A percentile compares a stretch with the other conserved stretches of the same genome.
These are phyloP conservation scores for Drosophila pseudotakahashii DNA, from an alignment of 2,888 invertebrate species.

Conservation along the genomic window DNA sequence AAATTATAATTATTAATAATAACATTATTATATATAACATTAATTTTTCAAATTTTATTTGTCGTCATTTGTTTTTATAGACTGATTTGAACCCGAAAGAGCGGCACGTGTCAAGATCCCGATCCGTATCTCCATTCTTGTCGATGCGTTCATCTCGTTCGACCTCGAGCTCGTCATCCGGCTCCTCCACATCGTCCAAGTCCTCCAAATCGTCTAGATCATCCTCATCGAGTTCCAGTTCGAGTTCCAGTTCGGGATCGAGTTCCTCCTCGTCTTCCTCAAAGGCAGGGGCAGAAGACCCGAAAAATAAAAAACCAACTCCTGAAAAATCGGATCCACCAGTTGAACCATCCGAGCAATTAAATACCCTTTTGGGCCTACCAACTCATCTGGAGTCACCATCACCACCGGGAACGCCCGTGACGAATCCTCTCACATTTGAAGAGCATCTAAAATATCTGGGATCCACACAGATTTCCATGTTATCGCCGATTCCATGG, in stretches of 20 bases:
- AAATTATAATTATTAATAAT: no score
- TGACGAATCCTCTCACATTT: neutral
- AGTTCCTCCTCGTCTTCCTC: no score
- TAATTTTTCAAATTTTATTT: no score
- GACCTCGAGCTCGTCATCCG: neutral
- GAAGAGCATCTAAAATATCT: neutral
- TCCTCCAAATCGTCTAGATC: neutral
- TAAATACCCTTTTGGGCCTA: no score
- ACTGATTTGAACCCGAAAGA: no score
- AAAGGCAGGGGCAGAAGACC: no score
- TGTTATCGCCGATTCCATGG: neutral
- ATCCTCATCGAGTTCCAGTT: neutral
- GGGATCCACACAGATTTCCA: neutral
- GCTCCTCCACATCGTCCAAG: neutral
- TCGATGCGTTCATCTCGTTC: neutral
- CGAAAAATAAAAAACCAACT: no score
- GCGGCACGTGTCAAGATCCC: neutral
- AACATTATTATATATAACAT: no score
- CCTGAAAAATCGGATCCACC: no score
- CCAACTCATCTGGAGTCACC: no score
- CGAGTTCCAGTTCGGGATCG: neutral
- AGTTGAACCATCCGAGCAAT: no score
- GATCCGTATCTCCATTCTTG: neutral
- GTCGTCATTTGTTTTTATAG: no score
- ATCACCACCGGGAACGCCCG: neutral